phyloP scores from a whole-genome alignment of 2,797 vertebrate genomes.

The Chloroceryle inda region DNA sequence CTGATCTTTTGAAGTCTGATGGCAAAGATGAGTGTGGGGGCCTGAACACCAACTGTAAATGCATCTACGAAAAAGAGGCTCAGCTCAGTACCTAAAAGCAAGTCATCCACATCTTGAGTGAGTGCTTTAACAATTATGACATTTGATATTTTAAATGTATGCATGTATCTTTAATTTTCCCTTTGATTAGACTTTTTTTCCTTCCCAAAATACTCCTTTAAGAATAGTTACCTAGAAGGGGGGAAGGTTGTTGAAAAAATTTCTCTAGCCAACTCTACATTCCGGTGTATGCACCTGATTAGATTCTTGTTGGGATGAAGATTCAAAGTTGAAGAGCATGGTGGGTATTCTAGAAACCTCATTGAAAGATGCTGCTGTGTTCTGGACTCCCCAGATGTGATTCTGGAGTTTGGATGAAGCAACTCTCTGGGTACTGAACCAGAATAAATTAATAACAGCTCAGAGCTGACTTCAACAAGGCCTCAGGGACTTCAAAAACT shows the following conservation, averaged over 20 bases:
- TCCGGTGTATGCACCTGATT: background rate
- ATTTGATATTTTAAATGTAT: background rate
- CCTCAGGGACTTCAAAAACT: background rate
- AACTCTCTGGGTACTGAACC: background rate
- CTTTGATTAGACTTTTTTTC: background rate
- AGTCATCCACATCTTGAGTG: background rate
- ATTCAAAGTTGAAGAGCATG: background rate
- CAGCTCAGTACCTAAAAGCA: background rate
- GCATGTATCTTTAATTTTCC: background rate
- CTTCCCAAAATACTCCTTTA: background rate
- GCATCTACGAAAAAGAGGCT: background rate
- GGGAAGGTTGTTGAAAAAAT: background rate
- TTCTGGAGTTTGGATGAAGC: background rate
- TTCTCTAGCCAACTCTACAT: background rate
- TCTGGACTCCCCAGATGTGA: background rate
- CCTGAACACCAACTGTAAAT: background rate
- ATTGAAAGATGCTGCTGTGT: background rate
- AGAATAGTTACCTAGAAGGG: background rate
- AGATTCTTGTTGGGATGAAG: background rate
- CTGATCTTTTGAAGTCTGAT: background rate
- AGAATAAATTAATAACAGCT: background rate
- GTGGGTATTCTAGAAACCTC: background rate
- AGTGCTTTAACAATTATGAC: background rate
- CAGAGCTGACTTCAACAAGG: background rate
- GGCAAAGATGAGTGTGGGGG: background rate